Conservation (phyloP, 2,888 invertebrate genomes). For the Zootermopsis nevadensis region DNA sequence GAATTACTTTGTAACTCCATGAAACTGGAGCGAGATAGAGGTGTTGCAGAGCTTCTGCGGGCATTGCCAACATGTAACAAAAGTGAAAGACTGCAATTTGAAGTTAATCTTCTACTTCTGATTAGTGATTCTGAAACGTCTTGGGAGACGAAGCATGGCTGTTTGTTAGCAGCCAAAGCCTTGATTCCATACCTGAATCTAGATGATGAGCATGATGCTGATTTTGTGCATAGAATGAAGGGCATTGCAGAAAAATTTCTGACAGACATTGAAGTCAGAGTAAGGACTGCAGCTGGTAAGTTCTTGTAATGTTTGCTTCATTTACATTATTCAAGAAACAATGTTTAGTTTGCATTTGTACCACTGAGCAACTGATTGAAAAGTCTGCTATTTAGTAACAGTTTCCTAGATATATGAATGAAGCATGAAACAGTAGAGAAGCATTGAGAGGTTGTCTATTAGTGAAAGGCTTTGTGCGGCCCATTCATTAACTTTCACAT, state of each 20-base stretch:
- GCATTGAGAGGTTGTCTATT: no score
- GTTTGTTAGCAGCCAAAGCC: slow-evolving; percentile 61
- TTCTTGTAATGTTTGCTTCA: neutral
- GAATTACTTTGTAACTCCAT: slow-evolving; percentile 54
- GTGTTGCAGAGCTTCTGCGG: slow-evolving; percentile 55
- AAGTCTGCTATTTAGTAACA: no score
- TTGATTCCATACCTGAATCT: slow-evolving; percentile 56
- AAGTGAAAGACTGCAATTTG: slow-evolving; percentile 53
- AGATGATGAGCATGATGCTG: slow-evolving; percentile 56
- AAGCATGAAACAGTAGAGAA: no score
- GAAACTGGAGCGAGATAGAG: slow-evolving; percentile 56
- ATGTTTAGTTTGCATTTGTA: no score
- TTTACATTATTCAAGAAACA: no score
- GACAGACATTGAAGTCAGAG: slow-evolving; percentile 63
- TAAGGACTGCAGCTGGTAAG: slow-evolving; percentile 63
- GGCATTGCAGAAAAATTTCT: slow-evolving; percentile 58
- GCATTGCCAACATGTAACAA: slow-evolving; percentile 51
- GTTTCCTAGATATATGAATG: no score
- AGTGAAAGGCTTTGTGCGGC: no score
- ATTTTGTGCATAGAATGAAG: slow-evolving; percentile 56
- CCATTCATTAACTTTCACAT: no score
- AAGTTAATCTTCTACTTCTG: slow-evolving; percentile 53
- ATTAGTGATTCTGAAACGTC: slow-evolving; percentile 54
- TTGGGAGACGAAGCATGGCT: slow-evolving; percentile 64
- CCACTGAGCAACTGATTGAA: no score